Evolutionary conservation across 1,140 invertebrate genomes (phyloP), one percentile per base, ranked within the genome.

Genomic region (Neodiprion lecontei): DNA sequence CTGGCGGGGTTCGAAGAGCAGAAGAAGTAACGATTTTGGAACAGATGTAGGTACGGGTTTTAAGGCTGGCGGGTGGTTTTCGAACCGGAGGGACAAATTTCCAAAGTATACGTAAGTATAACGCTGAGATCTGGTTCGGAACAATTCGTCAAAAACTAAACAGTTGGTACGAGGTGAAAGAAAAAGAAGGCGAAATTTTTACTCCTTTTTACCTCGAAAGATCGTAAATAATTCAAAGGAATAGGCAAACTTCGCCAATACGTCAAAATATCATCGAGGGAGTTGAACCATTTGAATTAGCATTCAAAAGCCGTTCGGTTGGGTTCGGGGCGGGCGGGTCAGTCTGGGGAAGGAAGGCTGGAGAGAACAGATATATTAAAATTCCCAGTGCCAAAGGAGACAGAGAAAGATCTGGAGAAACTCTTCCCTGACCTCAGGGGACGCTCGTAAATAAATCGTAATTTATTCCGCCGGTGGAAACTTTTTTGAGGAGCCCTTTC

Each of bases 221-320:
- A 69, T 65, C 78, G 81, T 85, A 84, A 83, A 85, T 83, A 84
- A 85, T 80, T 74, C 72, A 66, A 69, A 53, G 65, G 76, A 67
- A 75, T 69, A 74, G 75, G 65, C 72, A 53, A 79, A 77, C 78
- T 81, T 80, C 72, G 73, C 66, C 81, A 79, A 79, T 78, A 79
- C 79, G 78, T 79, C 82, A 83, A 85, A 83, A 84, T 85, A 84
- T 81, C 80, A 78, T 79, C 74, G 77, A 76, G 69, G 28, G 74
- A 73, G 76, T 73, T 77, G 79, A 79, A 76, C 76, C 78, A 76
- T 14, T 67, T 73, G 79, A 76, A 85, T 85, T 84, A 85, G 81
- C 77, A 85, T 85, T 84, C 82, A 78, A 73, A 78, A 77, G 76
- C 78, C 75, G 80, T 83, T 77, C 77, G 77, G 77, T 78, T 77